Evolutionary conservation across 2,797 vertebrate genomes (phyloP), one percentile per base, ranked within the genome.

Genomic region (Sebastes vulpes): DNA sequence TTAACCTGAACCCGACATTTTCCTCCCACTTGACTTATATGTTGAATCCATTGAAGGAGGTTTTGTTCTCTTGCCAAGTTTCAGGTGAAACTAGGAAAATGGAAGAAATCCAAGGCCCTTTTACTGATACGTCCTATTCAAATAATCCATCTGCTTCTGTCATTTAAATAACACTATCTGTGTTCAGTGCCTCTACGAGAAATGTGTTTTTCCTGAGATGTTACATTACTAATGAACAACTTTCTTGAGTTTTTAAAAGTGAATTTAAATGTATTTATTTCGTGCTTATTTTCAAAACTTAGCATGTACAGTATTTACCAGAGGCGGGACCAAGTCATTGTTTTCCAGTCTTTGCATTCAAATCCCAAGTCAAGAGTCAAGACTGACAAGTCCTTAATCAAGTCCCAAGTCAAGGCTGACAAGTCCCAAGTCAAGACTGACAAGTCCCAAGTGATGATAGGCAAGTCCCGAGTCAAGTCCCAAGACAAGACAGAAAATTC

Each of bases 1-100:
- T 89, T 86, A 92, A 58, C 60, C 63, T 6, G 16, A 70, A 26
- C 16, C 16, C 23, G 72, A 72, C 72, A 48, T 90, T 88, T 75
- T 63, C 28, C 42, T 68, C 48, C 32, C 56, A 72, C 58, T 74
- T 87, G 78, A 77, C 21, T 29, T 54, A 23, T 65, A 5, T 72
- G 20, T 65, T 68, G 4, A 57, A 21, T 32, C 50, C 10, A 7
- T 25, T 71, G 4, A 60, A 21, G 5, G 10, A 26, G 3, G 10
- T 57, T 70, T 58, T 66, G 20, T 8, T 48, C 12, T 65, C 50
- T 50, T 31, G 5, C 25, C n/a, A 20, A 31, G 9, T 72, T 54
- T 65, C 25, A 5, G 21, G 2, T 50, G 6, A 46, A 60, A 54
- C 11, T 42, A 20, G 11, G 3, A 46, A 66, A 69, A 56, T 32